Conservation (phyloP, 2,113 vertebrate species). For the Zosterops borbonicus region DNA sequence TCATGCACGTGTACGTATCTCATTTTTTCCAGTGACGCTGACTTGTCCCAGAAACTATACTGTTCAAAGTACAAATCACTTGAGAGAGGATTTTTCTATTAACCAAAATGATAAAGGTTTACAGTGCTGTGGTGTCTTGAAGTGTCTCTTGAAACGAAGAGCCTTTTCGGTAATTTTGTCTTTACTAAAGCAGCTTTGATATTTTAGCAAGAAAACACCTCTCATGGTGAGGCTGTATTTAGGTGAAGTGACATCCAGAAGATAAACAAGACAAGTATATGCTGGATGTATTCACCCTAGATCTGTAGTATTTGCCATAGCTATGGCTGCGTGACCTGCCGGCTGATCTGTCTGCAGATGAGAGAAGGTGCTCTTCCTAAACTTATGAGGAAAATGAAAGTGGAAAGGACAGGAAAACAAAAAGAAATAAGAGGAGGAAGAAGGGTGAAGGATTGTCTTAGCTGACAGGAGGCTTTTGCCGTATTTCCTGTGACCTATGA, state of each 20-base stretch:
- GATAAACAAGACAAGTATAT: neutral
- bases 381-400: neutral
- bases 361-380: neutral
- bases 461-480: neutral
- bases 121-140: neutral
- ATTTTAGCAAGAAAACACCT: neutral
- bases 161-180: neutral
- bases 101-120: neutral
- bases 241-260: neutral
- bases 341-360: neutral
- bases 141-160: conserved; percentile 17
- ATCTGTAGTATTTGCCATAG: neutral
- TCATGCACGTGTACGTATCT: rapidly evolving
- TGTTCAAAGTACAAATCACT: neutral
- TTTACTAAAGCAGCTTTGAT: neutral
- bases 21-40: neutral
- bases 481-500: rapidly evolving
- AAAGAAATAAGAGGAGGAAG: neutral
- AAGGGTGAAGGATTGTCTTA: neutral
- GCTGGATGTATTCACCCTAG: neutral
- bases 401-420: neutral
- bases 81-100: conserved; percentile 1
- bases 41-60: neutral
- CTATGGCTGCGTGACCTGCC: neutral
- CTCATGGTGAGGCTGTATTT: neutral